Percentiles rank a stretch among this genome's conserved stretches.
Conservation (phyloP, 2,888 invertebrate genomes). For the Caprella mutica region DNA sequence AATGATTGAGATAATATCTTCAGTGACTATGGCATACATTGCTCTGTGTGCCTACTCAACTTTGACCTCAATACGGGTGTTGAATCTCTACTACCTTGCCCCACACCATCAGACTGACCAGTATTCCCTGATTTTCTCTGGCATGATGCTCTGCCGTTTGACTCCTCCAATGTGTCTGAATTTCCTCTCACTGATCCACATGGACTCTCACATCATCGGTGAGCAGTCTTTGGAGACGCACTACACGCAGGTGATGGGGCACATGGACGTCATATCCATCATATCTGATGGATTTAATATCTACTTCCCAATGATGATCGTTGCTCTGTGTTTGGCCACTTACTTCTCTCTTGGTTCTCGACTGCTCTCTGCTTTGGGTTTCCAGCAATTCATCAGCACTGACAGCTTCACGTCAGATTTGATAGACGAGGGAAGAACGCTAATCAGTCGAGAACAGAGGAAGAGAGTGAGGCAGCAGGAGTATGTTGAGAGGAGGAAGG, state of each 20-base stretch:
- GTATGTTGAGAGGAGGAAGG: constrained; percentile 58
- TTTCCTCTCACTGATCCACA: constrained; percentile 91
- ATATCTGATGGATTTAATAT: constrained; percentile 97
- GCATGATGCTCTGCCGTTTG: constrained; percentile 83
- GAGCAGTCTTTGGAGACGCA: constrained; percentile 69
- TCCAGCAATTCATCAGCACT: constrained; percentile 88
- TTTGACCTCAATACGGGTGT: constrained; percentile 84
- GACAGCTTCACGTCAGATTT: constrained; percentile 86
- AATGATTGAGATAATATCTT: constrained; percentile 84
- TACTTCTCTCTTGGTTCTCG: constrained; percentile 88
- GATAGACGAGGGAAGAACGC: constrained; percentile 83
- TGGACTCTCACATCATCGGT: constrained; percentile 89
- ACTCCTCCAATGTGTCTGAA: constrained; percentile 98
- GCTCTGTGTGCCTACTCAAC: constrained; percentile 98
- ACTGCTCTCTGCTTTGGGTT: constrained; percentile 74
- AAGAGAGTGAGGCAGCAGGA: constrained; percentile 74
- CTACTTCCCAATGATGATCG: constrained; percentile 95
- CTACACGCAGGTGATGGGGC: constrained; percentile 94
- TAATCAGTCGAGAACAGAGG: constrained; percentile 67
- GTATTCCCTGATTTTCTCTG: constrained; percentile 95
- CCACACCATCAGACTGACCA: constrained; percentile 97
- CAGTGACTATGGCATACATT: constrained; percentile 81
- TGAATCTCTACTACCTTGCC: constrained; percentile 93
- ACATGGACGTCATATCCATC: constrained; percentile 95
- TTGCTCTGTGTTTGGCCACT: constrained; percentile 82